Base-by-base conservation (phyloP, 2,888 invertebrate genomes). In the Cotesia congregata region DNA sequence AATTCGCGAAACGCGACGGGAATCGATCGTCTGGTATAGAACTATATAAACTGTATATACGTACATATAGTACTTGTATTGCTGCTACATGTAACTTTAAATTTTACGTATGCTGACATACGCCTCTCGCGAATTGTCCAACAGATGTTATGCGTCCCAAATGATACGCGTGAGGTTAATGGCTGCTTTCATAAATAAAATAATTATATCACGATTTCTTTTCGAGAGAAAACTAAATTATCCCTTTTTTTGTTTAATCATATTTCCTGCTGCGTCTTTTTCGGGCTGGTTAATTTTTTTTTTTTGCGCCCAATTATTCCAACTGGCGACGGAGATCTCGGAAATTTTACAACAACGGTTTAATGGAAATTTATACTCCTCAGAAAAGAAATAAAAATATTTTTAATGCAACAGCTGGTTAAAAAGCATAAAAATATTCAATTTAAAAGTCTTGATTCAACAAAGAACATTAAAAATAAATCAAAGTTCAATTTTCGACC, bases 101-200 rank as follows among this genome's bases (percentile, higher is more conserved):
- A 50, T 50, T 50, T 50, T 50, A 50, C 12, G 50, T 50, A 50
- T 65, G 65, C 12, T 65, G 30, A 38, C 65, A 65, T 38, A 59
- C 17, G 65, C 15, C 30, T 65, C 64, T 71, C 61, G 73, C 65
- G 60, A 76, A 72, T 75, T 41, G 39, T 72, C 61, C 67, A 67
- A 72, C 76, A 76, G 76, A 71, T 76, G 76, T 39, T 71, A 39
- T 67, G 59, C 76, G 17, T 71, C n/a, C n/a, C 71, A 71, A 38
- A 71, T 71, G 71, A 61, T 39, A 61, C 59, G 39, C n/a, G 20
- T 61, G 39, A 30, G 61, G 30, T 38, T 72, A 72, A 72, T 72
- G 64, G 62, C 4, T 39, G 64, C 64, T 61, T 62, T 61, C n/a
- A 50, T 62, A 39, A 71, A 30, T 4, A 12, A 50, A 50, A 50